Percentiles rank a stretch among this genome's conserved stretches.
phyloP scores from a whole-genome alignment of 2,113 vertebrate species.

The Nicator chloris region DNA sequence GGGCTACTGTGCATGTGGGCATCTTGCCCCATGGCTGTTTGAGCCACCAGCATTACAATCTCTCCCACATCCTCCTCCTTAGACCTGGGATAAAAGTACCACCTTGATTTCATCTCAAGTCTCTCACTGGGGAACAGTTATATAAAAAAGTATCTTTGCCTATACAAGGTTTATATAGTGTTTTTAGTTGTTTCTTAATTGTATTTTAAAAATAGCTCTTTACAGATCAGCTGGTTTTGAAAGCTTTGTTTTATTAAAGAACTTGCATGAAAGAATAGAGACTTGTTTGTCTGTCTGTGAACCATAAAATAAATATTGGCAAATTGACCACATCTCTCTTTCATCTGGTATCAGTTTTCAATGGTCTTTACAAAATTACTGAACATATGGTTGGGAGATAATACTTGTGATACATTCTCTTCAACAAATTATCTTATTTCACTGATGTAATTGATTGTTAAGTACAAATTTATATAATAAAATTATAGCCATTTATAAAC shows the following conservation, averaged over 20 bases:
- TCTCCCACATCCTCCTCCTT: background rate
- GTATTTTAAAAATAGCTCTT: background rate
- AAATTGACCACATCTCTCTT: background rate
- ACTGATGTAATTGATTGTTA: background rate
- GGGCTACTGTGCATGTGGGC: background rate
- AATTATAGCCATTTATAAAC: background rate
- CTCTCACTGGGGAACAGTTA: background rate
- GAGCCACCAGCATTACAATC: background rate
- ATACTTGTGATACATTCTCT: background rate
- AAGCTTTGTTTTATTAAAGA: background rate
- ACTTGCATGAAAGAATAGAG: background rate
- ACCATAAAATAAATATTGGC: background rate
- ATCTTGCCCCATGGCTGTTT: background rate
- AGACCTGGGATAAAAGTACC: background rate
- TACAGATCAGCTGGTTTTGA: background rate
- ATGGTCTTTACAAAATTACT: background rate
- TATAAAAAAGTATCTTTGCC: background rate
- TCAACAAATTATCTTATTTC: background rate
- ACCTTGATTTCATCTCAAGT: background rate
- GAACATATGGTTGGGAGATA: background rate
- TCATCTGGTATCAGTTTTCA: background rate
- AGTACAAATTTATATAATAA: background rate
- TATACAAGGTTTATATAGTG: rapidly evolving
- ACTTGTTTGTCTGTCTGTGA: background rate
- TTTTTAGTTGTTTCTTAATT: background rate